These are phyloP conservation scores for Phymorhynchus buccinoides DNA, from an alignment of 1,140 invertebrate genomes.

Conservation along the genomic window DNA sequence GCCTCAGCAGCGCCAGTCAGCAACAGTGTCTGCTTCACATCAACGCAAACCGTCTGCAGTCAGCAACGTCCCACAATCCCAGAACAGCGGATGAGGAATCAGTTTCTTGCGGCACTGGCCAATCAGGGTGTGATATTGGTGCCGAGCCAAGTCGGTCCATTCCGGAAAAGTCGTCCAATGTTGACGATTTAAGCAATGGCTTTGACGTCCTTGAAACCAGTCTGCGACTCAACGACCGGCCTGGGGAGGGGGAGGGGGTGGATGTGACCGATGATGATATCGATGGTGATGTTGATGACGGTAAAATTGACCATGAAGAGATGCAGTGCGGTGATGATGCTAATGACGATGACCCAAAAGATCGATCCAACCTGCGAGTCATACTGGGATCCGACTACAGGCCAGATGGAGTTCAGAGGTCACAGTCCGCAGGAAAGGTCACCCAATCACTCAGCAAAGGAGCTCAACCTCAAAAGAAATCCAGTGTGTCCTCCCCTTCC, in stretches of 20 bases:
- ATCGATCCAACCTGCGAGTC: neutral
- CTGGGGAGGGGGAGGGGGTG: neutral
- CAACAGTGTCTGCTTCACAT: slow-evolving; percentile 65
- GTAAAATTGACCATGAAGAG: neutral
- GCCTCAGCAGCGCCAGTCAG: slow-evolving; percentile 80
- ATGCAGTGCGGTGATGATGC: no score
- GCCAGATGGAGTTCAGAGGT: neutral
- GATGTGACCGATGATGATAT: neutral
- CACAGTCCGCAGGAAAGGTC: neutral
- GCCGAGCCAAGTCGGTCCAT: neutral
- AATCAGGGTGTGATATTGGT: neutral
- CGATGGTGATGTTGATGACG: neutral
- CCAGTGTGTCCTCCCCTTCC: neutral
- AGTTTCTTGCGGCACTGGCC: no score
- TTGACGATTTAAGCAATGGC: neutral
- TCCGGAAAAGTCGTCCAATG: neutral
- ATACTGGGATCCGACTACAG: neutral
- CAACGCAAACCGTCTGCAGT: slow-evolving; percentile 15
- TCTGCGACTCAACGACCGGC: slow-evolving; percentile 30
- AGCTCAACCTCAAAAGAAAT: neutral
- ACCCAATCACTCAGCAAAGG: neutral
- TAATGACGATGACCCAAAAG: neutral
- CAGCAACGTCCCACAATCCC: neutral
- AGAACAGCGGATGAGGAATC: neutral
- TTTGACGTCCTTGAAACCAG: neutral